A percentile compares a stretch with the other conserved stretches of the same genome.
These are phyloP conservation scores for Equus przewalskii DNA, from an alignment of 2,113 vertebrate genomes.

Conservation along the genomic window DNA sequence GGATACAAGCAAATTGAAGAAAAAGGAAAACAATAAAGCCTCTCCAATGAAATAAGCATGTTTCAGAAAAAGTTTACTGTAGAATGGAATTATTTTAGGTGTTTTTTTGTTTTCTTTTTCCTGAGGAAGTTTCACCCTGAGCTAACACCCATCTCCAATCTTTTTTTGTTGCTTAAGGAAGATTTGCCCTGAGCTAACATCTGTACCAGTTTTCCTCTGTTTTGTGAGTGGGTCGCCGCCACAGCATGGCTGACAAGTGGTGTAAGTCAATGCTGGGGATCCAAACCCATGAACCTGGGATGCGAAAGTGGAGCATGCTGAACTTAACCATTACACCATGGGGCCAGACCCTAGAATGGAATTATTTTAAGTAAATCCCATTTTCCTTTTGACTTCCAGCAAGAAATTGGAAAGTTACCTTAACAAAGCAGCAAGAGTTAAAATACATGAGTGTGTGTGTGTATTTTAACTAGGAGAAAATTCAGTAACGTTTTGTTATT, in stretches of 20 bases:
- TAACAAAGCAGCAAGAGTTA: background rate
- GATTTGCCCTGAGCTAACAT: too few species aligned
- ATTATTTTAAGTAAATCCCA: constrained; percentile 9
- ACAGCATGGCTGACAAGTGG: too few species aligned
- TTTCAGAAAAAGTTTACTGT: constrained; percentile 28
- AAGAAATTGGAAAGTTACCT: background rate
- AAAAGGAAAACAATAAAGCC: background rate
- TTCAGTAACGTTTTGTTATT: background rate
- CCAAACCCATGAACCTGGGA: too few species aligned
- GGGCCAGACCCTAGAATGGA: background rate
- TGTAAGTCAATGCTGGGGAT: too few species aligned
- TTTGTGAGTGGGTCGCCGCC: too few species aligned
- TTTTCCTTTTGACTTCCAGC: constrained; percentile 46
- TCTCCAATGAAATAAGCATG: background rate
- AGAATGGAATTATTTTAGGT: background rate
- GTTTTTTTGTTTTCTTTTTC: too few species aligned
- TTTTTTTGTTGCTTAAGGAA: too few species aligned
- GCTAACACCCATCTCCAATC: too few species aligned
- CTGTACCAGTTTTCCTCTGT: too few species aligned
- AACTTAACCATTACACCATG: too few species aligned
- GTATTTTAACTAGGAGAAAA: constrained; percentile 45
- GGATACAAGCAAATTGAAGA: background rate
- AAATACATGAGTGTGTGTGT: background rate
- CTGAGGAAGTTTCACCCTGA: too few species aligned
- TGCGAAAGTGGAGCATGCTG: too few species aligned